Percentiles rank a stretch among this genome's conserved stretches.
Conservation (phyloP, 2,888 invertebrate genomes). For the Euplagia quadripunctaria region DNA sequence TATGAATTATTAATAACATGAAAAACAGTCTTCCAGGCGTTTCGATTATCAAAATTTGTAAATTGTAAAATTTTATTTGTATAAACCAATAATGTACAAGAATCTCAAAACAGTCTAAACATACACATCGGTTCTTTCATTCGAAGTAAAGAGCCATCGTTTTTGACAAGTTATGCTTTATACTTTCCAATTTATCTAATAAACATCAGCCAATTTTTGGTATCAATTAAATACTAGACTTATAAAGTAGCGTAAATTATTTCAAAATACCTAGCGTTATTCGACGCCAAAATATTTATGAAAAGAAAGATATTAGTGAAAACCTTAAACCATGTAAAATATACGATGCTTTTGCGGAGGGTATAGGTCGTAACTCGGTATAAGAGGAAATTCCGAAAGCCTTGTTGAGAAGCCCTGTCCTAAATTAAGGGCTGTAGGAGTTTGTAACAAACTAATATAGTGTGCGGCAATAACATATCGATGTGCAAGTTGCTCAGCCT, state of each 20-base stretch:
- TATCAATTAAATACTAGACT: constrained; percentile 65
- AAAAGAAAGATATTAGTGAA: constrained; percentile 34
- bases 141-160: constrained; percentile 50
- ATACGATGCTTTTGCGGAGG: constrained; percentile 40
- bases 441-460: constrained; percentile 10
- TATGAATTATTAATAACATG: constrained; percentile 81
- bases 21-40: constrained; percentile 86
- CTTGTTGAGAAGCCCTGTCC: constrained; percentile 43
- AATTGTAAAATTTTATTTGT: constrained; percentile 82
- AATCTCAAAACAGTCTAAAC: constrained; percentile 78
- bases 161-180: constrained; percentile 46
- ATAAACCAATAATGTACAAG: constrained; percentile 80
- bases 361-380: constrained; percentile 27
- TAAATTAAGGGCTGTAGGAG: constrained; percentile 25
- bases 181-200: constrained; percentile 59
- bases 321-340: constrained; percentile 24
- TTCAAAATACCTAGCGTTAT: constrained; percentile 33
- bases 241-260: constrained; percentile 51
- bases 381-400: constrained; percentile 21
- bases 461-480: constrained; percentile 8
- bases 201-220: constrained; percentile 72
- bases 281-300: constrained; percentile 28
- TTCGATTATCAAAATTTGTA: constrained; percentile 84
- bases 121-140: constrained; percentile 59
- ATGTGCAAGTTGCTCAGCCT: background rate